phyloP scores from a whole-genome alignment of 2,113 vertebrate species.

The Theristicus caerulescens region DNA sequence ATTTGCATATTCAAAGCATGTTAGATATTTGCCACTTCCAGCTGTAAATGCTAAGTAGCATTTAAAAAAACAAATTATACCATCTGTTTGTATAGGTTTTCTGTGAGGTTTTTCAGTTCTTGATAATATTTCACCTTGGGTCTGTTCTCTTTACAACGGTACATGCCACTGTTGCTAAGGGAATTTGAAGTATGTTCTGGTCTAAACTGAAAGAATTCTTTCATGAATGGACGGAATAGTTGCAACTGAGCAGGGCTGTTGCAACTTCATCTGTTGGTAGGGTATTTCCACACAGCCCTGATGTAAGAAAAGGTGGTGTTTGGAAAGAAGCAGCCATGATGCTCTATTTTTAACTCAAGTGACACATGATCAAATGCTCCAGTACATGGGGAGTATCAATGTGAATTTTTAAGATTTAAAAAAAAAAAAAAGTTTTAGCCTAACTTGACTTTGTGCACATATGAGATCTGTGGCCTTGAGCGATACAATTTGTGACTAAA shows the following conservation, averaged over 20 bases:
- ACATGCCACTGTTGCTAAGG: not conserved
- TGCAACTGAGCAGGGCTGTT: not conserved
- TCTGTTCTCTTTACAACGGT: not conserved
- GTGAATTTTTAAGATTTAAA: not conserved
- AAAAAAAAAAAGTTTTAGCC: not conserved
- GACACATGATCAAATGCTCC: not conserved
- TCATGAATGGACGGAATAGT: not conserved
- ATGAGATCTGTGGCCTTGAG: not conserved
- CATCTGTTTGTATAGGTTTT: not conserved
- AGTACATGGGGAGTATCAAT: not conserved
- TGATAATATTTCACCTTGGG: constrained; percentile 12
- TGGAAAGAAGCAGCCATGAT: accelerated
- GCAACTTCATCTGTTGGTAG: accelerated
- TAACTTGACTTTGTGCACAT: not conserved
- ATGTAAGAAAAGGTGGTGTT: accelerated
- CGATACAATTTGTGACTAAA: not conserved
- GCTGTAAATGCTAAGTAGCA: constrained; percentile 38
- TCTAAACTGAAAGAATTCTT: not conserved
- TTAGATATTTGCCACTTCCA: constrained; percentile 15
- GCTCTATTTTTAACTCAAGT: accelerated
- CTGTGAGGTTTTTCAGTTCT: not conserved
- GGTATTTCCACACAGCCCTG: not conserved
- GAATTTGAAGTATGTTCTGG: not conserved
- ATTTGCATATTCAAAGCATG: constrained; percentile 5
- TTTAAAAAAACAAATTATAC: not conserved